These are phyloP conservation scores for Drosophila picticornis DNA, from an alignment of 2,888 invertebrate genomes.

Conservation along the genomic window DNA sequence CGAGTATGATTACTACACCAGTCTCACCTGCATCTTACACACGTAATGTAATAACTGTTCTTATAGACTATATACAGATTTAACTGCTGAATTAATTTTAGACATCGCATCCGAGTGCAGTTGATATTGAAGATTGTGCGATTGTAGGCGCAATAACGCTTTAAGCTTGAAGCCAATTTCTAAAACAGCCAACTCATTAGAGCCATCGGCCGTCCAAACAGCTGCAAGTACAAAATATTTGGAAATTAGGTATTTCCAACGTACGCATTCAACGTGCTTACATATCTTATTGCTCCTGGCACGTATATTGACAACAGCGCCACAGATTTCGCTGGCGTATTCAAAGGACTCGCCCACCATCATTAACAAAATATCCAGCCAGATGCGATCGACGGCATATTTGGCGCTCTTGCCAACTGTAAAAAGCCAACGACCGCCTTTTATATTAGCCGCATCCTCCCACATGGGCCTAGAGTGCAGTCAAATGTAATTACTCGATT, in stretches of 20 bases:
- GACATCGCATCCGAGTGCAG: slow-evolving; percentile 72
- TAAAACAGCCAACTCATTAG: slow-evolving; percentile 62
- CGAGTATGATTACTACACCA: slow-evolving; percentile 32
- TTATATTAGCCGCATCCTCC: slow-evolving; percentile 69
- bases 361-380: slow-evolving; percentile 69
- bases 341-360: slow-evolving; percentile 73
- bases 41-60: slow-evolving; percentile 13
- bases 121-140: slow-evolving; percentile 69
- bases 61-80: slow-evolving; percentile 84
- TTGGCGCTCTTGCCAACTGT: slow-evolving; percentile 59
- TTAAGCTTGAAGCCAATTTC: slow-evolving; percentile 73
- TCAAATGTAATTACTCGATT: neutral
- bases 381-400: slow-evolving; percentile 62
- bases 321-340: slow-evolving; percentile 64
- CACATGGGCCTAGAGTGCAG: slow-evolving; percentile 81
- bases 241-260: accelerated
- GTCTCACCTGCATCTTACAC: slow-evolving; percentile 25
- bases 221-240: slow-evolving; percentile 26
- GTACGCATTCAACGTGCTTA: slow-evolving; percentile 14
- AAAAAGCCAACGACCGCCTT: slow-evolving; percentile 68
- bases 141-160: slow-evolving; percentile 54
- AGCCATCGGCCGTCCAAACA: slow-evolving; percentile 68
- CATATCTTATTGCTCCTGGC: slow-evolving; percentile 81
- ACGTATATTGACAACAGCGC: slow-evolving; percentile 77
- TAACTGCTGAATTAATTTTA: slow-evolving; percentile 86